These are phyloP conservation scores for Anguilla obscura DNA, from an alignment of 2,797 vertebrate species.

Conservation along the genomic window DNA sequence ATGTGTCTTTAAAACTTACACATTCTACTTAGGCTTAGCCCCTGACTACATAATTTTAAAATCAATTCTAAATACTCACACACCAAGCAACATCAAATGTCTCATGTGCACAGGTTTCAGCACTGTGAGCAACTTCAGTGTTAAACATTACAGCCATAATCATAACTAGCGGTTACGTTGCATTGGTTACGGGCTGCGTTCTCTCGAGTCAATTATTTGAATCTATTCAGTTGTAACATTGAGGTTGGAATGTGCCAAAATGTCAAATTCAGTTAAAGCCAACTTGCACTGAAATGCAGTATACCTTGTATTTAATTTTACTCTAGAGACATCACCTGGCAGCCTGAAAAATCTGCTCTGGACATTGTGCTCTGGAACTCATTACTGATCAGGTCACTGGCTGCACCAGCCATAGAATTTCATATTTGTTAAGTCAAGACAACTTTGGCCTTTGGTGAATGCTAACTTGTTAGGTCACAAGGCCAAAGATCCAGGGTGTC, in stretches of 20 bases:
- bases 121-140: background rate
- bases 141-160: background rate
- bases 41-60: background rate
- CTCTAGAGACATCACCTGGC: background rate
- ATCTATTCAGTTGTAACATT: background rate
- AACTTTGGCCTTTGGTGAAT: background rate
- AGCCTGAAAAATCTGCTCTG: background rate
- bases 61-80: background rate
- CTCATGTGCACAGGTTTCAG: background rate
- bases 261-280: background rate
- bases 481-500: background rate
- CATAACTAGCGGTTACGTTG: background rate
- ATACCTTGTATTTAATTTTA: background rate
- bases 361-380: background rate
- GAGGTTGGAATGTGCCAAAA: background rate
- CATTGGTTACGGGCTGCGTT: background rate
- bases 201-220: background rate
- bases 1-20: too few relatives aligned
- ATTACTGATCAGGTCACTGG: background rate
- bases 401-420: background rate
- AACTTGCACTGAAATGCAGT: background rate
- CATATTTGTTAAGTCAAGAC: background rate
- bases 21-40: too few relatives aligned
- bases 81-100: background rate
- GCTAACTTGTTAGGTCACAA: background rate